Evolutionary conservation across 2,888 invertebrate genomes (phyloP).

Genomic region (Euphydryas editha): DNA sequence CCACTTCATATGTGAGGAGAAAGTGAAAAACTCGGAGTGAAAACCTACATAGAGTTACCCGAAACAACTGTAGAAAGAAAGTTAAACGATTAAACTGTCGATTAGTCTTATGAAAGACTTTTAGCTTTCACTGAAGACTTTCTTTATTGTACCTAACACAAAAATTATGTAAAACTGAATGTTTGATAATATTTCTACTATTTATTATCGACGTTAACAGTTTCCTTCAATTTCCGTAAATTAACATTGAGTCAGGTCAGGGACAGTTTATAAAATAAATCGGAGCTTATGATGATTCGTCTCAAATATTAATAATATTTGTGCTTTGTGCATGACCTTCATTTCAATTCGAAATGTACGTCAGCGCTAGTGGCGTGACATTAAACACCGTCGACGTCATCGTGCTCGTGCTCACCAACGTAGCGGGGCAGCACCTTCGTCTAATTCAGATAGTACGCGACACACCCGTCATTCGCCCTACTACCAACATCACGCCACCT

Average conservation of each 20-base stretch:
- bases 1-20: constrained; percentile 29
- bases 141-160: not conserved
- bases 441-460: constrained; percentile 41
- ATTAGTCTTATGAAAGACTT: constrained; percentile 33
- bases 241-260: not conserved
- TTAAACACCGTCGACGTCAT: constrained; percentile 53
- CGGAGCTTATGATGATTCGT: constrained; percentile 22
- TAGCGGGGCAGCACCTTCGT: constrained; percentile 66
- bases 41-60: constrained; percentile 31
- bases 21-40: constrained; percentile 44
- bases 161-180: too few relatives aligned
- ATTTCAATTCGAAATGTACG: constrained; percentile 49
- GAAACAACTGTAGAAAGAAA: constrained; percentile 44
- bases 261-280: not conserved
- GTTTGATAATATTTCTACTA: too few relatives aligned
- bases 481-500: constrained; percentile 70
- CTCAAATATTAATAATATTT: constrained; percentile 1
- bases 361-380: constrained; percentile 48
- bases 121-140: constrained; percentile 15
- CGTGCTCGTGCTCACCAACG: constrained; percentile 37
- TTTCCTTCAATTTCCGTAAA: too few relatives aligned
- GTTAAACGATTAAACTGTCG: constrained; percentile 41
- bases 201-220: too few relatives aligned
- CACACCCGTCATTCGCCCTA: constrained; percentile 44
- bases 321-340: constrained; percentile 47